Evolutionary conservation across 2,797 vertebrate species (phyloP), one percentile per base, ranked within the genome.

Genomic region (Pempheris klunzingeri): DNA sequence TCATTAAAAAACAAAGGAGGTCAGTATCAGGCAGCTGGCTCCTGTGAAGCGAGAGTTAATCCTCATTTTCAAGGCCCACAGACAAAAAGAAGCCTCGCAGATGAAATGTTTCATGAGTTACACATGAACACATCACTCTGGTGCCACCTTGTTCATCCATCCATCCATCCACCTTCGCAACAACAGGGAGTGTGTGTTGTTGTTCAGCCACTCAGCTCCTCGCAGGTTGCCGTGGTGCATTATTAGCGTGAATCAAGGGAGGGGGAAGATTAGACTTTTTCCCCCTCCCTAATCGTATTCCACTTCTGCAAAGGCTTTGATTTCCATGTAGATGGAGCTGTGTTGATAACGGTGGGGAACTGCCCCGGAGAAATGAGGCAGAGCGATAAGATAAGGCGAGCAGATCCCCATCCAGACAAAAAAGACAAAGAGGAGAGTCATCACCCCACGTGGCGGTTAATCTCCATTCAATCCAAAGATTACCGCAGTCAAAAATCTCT

Each of bases 1-100:
- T 88, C 88, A 91, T 91, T 92, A 90, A 78, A 92, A 92, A 88
- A 93, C 92, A 93, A 94, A 93, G 87, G 91, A 93, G 93, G 93
- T 93, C 93, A 92, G 86, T 90, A 88, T 84, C 92, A 90, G 86
- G 90, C 92, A 92, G 92, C 93, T 92, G 92, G 80, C 67, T 85
- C 71, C 87, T 76, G 79, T 78, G 86, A 90, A 83, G 88, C 92
- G 76, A 81, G 84, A 64, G 69, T 87, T 94, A 92, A 94, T 93
- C 91, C 89, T 85, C 18, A 64, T 87, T 92, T 90, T 83, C 85
- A 85, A 90, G 86, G 82, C 79, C 83, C 64, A 55, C 71, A 89
- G 82, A 92, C 82, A 90, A 85, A 90, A 89, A 88, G 87, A 47
- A 87, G 71, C 65, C 65, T 82, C 5, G 22, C 87, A 85, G 74